Evolutionary conservation across 2,888 invertebrate species (phyloP).

Genomic region (Andrena trimmerana): DNA sequence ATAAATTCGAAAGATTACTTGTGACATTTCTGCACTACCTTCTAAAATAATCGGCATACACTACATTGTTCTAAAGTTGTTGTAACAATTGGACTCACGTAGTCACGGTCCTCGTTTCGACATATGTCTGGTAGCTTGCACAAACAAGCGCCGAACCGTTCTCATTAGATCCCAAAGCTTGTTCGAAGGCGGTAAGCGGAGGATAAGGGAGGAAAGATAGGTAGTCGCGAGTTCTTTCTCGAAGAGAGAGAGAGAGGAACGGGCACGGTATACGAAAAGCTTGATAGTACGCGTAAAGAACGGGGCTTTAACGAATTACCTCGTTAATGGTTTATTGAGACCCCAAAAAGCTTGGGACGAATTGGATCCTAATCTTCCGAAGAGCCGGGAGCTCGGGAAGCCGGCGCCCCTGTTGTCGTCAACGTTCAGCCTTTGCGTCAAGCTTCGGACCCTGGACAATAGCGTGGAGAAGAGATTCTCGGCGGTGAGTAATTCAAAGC

Average conservation of each 20-base stretch:
- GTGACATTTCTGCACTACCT: slow-evolving; percentile 59
- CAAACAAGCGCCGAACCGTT: slow-evolving; percentile 75
- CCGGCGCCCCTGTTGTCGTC: slow-evolving; percentile 90
- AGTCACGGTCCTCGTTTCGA: slow-evolving; percentile 83
- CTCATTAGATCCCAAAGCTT: slow-evolving; percentile 30
- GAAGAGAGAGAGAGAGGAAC: neutral
- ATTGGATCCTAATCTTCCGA: slow-evolving; percentile 85
- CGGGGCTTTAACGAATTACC: slow-evolving; percentile 80
- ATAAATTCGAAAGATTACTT: slow-evolving; percentile 10
- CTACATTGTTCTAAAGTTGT: slow-evolving; percentile 69
- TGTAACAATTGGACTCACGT: slow-evolving; percentile 81
- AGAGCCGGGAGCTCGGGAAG: slow-evolving; percentile 88
- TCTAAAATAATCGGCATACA: slow-evolving; percentile 60
- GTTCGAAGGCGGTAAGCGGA: neutral
- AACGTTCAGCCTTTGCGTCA: slow-evolving; percentile 94
- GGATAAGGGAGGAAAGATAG: too few species aligned
- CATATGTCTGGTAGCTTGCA: slow-evolving; percentile 84
- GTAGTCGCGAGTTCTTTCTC: neutral
- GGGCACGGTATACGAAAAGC: neutral
- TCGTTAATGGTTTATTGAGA: slow-evolving; percentile 85
- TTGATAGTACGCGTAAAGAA: neutral
- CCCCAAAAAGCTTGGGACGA: slow-evolving; percentile 85
- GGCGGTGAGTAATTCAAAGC: slow-evolving; percentile 95
- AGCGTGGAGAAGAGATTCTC: slow-evolving; percentile 96
- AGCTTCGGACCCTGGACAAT: slow-evolving; percentile 93